phyloP scores from a whole-genome alignment of 2,797 vertebrate genomes.

The Triplophysa yarkandensis region DNA sequence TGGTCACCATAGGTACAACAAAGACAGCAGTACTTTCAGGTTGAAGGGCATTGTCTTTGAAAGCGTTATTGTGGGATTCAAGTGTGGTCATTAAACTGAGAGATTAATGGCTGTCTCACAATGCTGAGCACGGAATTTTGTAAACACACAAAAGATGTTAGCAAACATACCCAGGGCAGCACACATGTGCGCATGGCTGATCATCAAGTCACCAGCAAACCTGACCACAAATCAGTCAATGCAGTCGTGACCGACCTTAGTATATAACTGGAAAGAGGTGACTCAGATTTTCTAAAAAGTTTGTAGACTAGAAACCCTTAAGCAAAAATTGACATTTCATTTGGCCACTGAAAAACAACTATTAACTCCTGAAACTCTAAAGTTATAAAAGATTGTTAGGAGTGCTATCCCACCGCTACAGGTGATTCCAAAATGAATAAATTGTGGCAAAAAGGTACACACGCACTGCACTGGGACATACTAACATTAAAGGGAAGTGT shows the following conservation, averaged over 20 bases:
- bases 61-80: background rate
- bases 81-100: constrained; percentile 15
- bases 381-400: too few species aligned
- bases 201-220: background rate
- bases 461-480: too few species aligned
- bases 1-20: background rate
- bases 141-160: background rate
- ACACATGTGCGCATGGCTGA: background rate
- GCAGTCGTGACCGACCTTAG: background rate
- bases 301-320: background rate
- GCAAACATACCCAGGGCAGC: constrained; percentile 1
- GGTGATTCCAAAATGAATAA: too few species aligned
- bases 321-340: too few species aligned
- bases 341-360: too few species aligned
- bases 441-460: too few species aligned
- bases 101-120: constrained; percentile 8
- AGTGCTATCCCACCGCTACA: too few species aligned
- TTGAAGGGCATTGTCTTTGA: background rate
- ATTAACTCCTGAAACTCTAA: too few species aligned
- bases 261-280: background rate
- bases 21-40: background rate
- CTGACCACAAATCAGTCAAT: constrained; percentile 1
- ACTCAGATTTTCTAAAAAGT: background rate
- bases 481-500: too few species aligned
- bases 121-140: background rate